Percentiles rank a stretch among this genome's conserved stretches.
Conservation (phyloP, 2,113 vertebrate genomes). For the Pongo pygmaeus region DNA sequence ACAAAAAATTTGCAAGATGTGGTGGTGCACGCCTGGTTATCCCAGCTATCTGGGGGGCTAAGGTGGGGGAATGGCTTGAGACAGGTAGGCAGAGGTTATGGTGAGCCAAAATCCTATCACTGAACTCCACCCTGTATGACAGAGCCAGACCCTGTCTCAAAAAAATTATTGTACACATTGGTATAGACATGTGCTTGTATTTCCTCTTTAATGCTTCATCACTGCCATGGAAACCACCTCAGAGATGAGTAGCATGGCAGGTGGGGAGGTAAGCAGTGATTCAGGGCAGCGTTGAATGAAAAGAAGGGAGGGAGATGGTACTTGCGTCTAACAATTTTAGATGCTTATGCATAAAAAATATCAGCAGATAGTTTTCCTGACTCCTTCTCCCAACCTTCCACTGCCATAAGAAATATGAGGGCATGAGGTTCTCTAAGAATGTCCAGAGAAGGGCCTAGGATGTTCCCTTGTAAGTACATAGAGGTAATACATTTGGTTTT, state of each 20-base stretch:
- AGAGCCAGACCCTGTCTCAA: no score
- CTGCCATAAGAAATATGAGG: not conserved
- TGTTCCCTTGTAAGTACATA: not conserved
- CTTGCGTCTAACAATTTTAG: not conserved
- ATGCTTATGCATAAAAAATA: not conserved
- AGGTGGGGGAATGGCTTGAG: no score
- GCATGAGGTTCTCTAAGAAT: not conserved
- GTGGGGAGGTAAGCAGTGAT: not conserved
- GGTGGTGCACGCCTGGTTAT: no score
- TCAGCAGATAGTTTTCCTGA: not conserved
- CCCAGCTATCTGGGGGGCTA: no score
- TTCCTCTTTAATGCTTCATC: not conserved
- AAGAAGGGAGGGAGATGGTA: not conserved
- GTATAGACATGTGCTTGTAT: not conserved
- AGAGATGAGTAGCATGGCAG: not conserved
- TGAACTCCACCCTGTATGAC: no score
- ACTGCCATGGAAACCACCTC: slow-evolving; percentile 13
- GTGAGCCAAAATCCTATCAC: no score
- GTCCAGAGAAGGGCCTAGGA: not conserved
- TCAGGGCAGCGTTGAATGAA: not conserved
- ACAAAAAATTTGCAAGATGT: no score
- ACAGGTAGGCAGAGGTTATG: no score
- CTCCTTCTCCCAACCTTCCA: not conserved
- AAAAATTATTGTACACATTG: not conserved
- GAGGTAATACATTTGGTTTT: not conserved